Conservation (phyloP, 2,113 vertebrate species). For the Urocynchramus pylzowi region DNA sequence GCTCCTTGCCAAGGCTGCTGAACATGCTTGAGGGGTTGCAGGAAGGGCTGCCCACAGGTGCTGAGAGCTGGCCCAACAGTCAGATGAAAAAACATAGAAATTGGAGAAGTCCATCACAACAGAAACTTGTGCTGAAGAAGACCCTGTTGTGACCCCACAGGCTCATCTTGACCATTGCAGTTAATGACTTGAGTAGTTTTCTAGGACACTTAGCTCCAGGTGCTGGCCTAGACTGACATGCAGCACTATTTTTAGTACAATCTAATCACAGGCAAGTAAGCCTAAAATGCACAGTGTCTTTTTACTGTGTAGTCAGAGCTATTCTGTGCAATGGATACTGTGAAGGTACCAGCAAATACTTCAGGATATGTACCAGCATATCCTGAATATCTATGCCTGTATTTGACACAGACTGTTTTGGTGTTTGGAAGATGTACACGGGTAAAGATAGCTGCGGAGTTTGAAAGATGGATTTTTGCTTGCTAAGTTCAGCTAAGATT, state of each 20-base stretch:
- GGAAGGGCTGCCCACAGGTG: background rate
- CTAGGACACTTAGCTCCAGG: background rate
- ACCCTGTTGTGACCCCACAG: background rate
- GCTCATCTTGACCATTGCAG: background rate
- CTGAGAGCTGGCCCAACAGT: background rate
- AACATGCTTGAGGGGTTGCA: background rate
- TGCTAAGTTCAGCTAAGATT: too few species aligned
- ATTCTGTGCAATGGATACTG: background rate
- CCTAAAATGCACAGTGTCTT: background rate
- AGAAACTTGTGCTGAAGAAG: background rate
- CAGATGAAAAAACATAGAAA: background rate
- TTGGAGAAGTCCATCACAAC: background rate
- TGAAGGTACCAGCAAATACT: background rate
- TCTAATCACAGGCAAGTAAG: fast-evolving
- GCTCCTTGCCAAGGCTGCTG: background rate
- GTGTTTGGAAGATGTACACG: background rate
- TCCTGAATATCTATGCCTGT: background rate
- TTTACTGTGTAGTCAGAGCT: background rate
- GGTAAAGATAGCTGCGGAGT: background rate
- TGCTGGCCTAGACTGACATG: background rate
- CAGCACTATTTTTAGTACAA: background rate
- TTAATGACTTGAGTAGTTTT: background rate
- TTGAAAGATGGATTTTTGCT: background rate
- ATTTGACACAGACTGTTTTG: background rate
- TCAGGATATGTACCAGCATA: background rate